These are phyloP conservation scores for Acrocera orbiculus DNA, from an alignment of 2,888 invertebrate genomes.

Conservation along the genomic window DNA sequence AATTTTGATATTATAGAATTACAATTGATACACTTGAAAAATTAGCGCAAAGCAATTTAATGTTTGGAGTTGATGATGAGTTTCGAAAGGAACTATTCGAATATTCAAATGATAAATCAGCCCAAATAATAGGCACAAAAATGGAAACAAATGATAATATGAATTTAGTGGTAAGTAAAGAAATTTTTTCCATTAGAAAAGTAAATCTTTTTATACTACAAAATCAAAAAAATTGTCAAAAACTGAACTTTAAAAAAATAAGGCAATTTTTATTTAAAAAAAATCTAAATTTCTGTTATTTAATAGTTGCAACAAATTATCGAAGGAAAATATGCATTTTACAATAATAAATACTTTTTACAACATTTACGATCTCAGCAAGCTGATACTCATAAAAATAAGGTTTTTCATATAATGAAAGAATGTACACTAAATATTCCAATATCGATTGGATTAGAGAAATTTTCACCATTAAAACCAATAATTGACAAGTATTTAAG, in stretches of 20 bases:
- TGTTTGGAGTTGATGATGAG: conserved; percentile 53
- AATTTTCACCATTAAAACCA: conserved; percentile 60
- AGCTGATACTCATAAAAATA: conserved; percentile 28
- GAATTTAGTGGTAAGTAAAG: conserved; percentile 37
- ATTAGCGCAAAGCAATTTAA: conserved; percentile 43
- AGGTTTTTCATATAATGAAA: conserved; percentile 55
- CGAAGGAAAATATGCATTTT: conserved; percentile 56
- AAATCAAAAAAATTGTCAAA: too few relatives aligned
- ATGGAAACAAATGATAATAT: conserved; percentile 46
- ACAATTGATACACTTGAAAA: conserved; percentile 62
- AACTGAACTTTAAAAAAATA: too few relatives aligned
- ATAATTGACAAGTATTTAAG: conserved; percentile 47
- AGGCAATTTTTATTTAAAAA: not conserved
- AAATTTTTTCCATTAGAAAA: too few relatives aligned
- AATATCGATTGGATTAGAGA: conserved; percentile 62
- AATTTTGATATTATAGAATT: conserved; percentile 34
- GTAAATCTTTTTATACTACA: too few relatives aligned
- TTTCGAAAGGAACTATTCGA: conserved; percentile 53
- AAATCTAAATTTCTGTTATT: not conserved
- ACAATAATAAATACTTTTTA: conserved; percentile 57
- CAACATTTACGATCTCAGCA: conserved; percentile 44
- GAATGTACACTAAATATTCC: conserved; percentile 69
- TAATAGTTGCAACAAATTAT: conserved; percentile 38
- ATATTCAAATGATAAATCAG: conserved; percentile 46
- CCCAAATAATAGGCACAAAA: conserved; percentile 46